phyloP scores from a whole-genome alignment of 1,140 invertebrate genomes.

The Meloidogyne floridensis region DNA sequence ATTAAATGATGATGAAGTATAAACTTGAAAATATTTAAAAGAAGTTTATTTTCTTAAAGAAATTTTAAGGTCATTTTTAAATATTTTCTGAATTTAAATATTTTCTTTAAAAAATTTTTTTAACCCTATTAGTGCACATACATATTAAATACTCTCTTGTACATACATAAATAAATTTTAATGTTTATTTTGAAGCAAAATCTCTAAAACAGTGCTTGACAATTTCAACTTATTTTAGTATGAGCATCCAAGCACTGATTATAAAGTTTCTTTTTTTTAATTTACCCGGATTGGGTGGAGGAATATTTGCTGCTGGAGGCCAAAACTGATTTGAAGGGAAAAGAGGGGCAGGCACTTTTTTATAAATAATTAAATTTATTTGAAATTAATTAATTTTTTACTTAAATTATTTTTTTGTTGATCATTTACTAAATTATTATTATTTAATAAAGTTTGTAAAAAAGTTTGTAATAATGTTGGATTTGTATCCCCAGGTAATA shows the following conservation, averaged over 20 bases:
- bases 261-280: neutral
- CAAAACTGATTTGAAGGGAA: constrained; percentile 3
- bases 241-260: too few relatives aligned
- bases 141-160: too few relatives aligned
- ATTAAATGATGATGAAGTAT: neutral
- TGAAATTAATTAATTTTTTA: neutral
- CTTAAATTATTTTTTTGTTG: neutral
- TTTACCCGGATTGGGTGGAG: neutral
- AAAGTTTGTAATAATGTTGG: constrained; percentile 6
- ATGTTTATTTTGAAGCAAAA: too few relatives aligned
- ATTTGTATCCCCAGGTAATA: constrained; percentile 21
- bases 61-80: too few relatives aligned
- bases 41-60: too few relatives aligned
- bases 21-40: neutral
- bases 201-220: too few relatives aligned
- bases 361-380: neutral
- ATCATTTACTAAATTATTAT: neutral
- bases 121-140: too few relatives aligned
- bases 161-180: too few relatives aligned
- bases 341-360: neutral
- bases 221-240: too few relatives aligned
- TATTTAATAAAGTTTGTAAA: constrained; percentile 8
- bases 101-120: too few relatives aligned
- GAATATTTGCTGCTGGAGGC: neutral
- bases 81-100: too few relatives aligned